A percentile compares a stretch with the other conserved stretches of the same genome.
Evolutionary conservation across 2,888 invertebrate species (phyloP).

Genomic region (Achlya flavicornis): DNA sequence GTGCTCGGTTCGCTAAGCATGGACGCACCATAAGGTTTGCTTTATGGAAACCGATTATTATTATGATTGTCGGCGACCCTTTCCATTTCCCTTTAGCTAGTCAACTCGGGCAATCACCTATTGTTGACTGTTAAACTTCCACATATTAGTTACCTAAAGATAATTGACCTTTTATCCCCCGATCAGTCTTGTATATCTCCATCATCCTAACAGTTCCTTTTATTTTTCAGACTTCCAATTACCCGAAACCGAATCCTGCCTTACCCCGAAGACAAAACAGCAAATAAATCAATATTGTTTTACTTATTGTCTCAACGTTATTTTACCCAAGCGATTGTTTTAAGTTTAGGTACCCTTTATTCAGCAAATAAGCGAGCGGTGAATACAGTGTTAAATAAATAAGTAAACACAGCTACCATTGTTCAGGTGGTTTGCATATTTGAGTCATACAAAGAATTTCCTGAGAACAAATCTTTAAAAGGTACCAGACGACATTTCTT

Average conservation of each 20-base stretch:
- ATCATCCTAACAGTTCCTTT: not conserved
- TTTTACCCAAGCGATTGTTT: not conserved
- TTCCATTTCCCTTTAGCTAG: not conserved
- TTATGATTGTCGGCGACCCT: not conserved
- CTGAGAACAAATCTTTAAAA: conserved; percentile 27
- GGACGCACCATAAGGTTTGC: no score
- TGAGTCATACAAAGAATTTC: conserved; percentile 48
- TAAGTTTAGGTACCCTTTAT: conserved; percentile 25
- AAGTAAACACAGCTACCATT: conserved; percentile 50
- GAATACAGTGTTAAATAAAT: conserved; percentile 46
- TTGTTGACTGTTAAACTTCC: not conserved
- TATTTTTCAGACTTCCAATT: conserved; percentile 4
- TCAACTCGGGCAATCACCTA: not conserved
- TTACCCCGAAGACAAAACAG: not conserved
- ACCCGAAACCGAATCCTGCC: conserved; percentile 1
- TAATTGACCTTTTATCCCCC: not conserved
- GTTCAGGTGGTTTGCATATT: conserved; percentile 48
- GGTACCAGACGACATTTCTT: conserved; percentile 12
- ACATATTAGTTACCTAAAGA: not conserved
- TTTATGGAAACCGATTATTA: not conserved
- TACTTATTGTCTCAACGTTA: not conserved
- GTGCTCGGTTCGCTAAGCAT: no score
- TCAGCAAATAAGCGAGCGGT: conserved; percentile 29
- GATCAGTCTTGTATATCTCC: not conserved
- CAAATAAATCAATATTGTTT: not conserved